Base-by-base conservation (phyloP, 2,888 invertebrate genomes). In the Drosophila birchii region DNA sequence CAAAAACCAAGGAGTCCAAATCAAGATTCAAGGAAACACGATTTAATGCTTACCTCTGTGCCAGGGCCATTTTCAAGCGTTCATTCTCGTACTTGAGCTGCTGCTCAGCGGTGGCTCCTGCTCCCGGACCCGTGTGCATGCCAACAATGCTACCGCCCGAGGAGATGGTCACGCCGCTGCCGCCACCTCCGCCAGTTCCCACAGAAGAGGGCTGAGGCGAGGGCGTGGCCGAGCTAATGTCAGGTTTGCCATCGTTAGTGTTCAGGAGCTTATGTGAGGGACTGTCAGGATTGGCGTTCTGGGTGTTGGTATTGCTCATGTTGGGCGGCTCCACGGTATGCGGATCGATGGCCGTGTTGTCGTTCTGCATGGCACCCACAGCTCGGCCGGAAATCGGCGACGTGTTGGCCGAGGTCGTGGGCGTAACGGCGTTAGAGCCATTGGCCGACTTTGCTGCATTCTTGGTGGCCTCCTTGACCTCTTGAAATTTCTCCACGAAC, bases 21-120 rank as follows among this genome's bases (percentile, higher is more conserved):
- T 32, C 26, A 20, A 7, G 29, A 14, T 2, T 26, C 20, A n/a
- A 11, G 9, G 12, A 20, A 2, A n/a, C 12, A 3, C 0, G 8
- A 12, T 12, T 1, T 5, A 34, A 26, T 43, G 11, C 58, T 91
- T 86, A 98, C 98, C 98, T 99, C 93, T 99, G 98, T 60, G 97
- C 97, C 78, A 99, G 94, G 23, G 99, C 99, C 79, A 98, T 94
- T 93, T 99, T 98, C 82, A 99, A 95, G 80, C 98, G 94, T 92
- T 99, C 99, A 92, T 99, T 99, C 93, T 99, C 99, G 93, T 98
- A 98, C 91, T 98, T 97, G 76, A 99, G 94, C 93, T 98, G 98
- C 91, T 97, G 97, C 91, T 98, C 92, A 36, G 92, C 92, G 38
- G 88, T 91, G 39, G 91, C 82, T 26, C 88, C 81, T 64, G 87